A percentile compares a stretch with the other conserved stretches of the same genome.
Evolutionary conservation across 2,113 vertebrate species (phyloP).

Genomic region (Uria aalge): DNA sequence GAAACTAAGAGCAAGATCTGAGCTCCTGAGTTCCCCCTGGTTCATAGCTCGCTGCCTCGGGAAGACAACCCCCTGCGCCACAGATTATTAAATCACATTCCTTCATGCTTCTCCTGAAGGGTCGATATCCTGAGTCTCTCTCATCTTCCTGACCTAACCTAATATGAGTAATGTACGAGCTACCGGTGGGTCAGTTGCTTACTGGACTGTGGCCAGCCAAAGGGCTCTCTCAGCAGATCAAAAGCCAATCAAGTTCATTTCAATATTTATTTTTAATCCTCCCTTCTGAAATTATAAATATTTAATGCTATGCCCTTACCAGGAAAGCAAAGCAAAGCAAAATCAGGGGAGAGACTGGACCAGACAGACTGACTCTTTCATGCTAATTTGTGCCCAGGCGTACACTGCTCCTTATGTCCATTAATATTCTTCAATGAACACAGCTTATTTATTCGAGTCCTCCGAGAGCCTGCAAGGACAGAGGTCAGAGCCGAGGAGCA

Average conservation of each 20-base stretch:
- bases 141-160: constrained; percentile 2
- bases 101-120: not conserved
- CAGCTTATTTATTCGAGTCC: not conserved
- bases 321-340: constrained; percentile 14
- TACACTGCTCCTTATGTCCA: not conserved
- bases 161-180: constrained; percentile 22
- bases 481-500: not conserved
- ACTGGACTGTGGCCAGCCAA: not conserved
- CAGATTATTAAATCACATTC: not conserved
- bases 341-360: not conserved
- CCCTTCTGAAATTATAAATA: constrained; percentile 46
- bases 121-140: not conserved
- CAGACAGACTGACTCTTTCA: not conserved
- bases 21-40: not conserved
- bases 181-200: not conserved
- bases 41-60: not conserved
- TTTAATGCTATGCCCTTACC: constrained; percentile 4
- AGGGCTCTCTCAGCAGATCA: constrained; percentile 43
- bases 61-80: not conserved
- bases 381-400: not conserved
- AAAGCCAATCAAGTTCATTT: constrained; percentile 54
- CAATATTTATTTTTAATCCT: constrained; percentile 65
- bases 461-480: not conserved
- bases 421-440: not conserved
- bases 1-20: not conserved